These are phyloP conservation scores for Anolis apletophallus DNA, from an alignment of 2,797 vertebrate species.

Conservation along the genomic window DNA sequence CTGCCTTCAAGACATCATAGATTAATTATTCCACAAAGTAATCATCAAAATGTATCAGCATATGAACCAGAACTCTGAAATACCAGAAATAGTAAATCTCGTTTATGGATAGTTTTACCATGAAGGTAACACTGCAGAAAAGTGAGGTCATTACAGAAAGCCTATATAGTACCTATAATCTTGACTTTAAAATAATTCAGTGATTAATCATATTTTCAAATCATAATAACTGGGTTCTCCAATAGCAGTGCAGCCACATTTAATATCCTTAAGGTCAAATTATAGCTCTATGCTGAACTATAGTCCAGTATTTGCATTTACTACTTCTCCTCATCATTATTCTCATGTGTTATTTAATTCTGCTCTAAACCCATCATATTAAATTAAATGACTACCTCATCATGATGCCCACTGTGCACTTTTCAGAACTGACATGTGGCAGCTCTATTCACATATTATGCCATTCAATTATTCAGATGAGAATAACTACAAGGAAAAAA, in stretches of 20 bases:
- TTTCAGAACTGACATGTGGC: conserved; percentile 22
- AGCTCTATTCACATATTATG: conserved; percentile 22
- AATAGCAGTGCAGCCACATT: conserved; percentile 9
- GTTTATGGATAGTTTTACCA: not conserved
- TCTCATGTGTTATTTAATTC: conserved; percentile 30
- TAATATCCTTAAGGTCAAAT: conserved; percentile 19
- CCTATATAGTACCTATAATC: not conserved
- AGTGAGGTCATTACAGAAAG: not conserved
- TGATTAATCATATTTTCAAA: conserved; percentile 14
- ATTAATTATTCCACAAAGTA: not conserved
- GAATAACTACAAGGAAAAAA: not conserved
- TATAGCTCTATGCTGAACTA: conserved; percentile 17
- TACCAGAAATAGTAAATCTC: not conserved
- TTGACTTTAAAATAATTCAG: not conserved
- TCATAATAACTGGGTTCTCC: not conserved
- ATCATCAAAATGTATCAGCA: not conserved
- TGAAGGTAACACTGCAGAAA: not conserved
- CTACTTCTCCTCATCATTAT: conserved; percentile 28
- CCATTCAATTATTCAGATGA: conserved; percentile 2
- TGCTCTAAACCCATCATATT: conserved; percentile 31
- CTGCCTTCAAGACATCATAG: not conserved
- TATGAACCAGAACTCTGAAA: not conserved
- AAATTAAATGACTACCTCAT: conserved; percentile 37
- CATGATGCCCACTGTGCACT: conserved; percentile 23
- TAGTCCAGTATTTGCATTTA: conserved; percentile 36